Evolutionary conservation across 2,797 vertebrate genomes (phyloP), one percentile per base, ranked within the genome.

Genomic region (Gymnodraco acuticeps): DNA sequence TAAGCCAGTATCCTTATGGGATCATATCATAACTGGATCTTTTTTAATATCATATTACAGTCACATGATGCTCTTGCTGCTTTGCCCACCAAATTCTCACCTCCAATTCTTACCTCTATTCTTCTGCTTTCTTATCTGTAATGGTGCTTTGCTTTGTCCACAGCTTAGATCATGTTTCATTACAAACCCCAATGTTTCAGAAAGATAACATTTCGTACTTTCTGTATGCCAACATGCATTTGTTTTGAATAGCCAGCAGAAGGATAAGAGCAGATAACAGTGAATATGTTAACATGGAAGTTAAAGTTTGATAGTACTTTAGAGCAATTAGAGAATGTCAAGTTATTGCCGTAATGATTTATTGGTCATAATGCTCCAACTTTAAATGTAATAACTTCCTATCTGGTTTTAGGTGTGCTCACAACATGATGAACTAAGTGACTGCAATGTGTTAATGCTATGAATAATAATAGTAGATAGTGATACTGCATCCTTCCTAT

Each of bases 381-480:
- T 63, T 23, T 43, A 64, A 70, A 68, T 51, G 31, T 38, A 50
- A 60, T 67, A 23, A 51, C 64, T 45, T 81, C n/a, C 54, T 52
- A 20, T 70, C 19, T 19, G 27, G 4, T 6, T 69, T 51, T 19
- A 20, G 48, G 8, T 33, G 56, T 31, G 62, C 45, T 20, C 15
- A 1, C 61, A 47, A 58, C 17, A n/a, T 3, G 15, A 12, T 17
- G 23, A 59, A 38, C 19, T 5, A 2, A 59, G 33, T 52, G 41
- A 5, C 48, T 1, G 16, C 52, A 20, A 10, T 47, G 11, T 52
- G 33, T 68, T 43, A 41, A 16, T 33, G 41, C 15, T 19, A 64
- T 62, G 42, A 2, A 70, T 41, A 19, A 41, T 3, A 17, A 13
- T 14, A 42, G 17, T 4, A 69, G 64, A 69, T 45, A 61, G 11